phyloP scores from a whole-genome alignment of 2,113 vertebrate species.

The Mirza zaza region DNA sequence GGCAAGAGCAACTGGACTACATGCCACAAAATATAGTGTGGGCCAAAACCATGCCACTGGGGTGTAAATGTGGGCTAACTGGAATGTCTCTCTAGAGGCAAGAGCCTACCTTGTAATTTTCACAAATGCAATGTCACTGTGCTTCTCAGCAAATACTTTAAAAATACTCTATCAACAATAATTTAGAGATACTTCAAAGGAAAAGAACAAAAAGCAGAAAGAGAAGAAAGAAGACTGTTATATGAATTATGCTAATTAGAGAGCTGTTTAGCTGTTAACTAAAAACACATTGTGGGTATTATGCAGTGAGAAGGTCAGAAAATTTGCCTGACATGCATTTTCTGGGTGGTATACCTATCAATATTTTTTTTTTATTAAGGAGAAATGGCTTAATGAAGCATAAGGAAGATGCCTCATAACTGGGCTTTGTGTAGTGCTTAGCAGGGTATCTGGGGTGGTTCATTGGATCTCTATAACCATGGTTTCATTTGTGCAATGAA shows the following conservation, averaged over 20 bases:
- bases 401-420: not conserved
- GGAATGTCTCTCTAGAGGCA: not conserved
- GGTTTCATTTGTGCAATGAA: not conserved
- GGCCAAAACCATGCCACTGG: not conserved
- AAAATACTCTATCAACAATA: not conserved
- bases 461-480: not conserved
- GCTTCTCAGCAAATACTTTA: not conserved
- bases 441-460: not conserved
- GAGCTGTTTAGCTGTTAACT: not conserved
- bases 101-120: not conserved
- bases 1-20: not conserved
- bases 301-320: not conserved
- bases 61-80: not conserved
- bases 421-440: not conserved
- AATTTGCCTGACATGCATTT: not conserved
- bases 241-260: not conserved
- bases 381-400: not conserved
- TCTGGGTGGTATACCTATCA: not conserved
- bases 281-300: not conserved
- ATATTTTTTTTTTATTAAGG: not conserved
- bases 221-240: not conserved
- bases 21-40: rapidly evolving
- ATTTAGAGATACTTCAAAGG: not conserved
- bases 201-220: not conserved
- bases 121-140: not conserved